A percentile compares a stretch with the other conserved stretches of the same genome.
Conservation (phyloP, 1,140 invertebrate genomes). For the Apis cerana region DNA sequence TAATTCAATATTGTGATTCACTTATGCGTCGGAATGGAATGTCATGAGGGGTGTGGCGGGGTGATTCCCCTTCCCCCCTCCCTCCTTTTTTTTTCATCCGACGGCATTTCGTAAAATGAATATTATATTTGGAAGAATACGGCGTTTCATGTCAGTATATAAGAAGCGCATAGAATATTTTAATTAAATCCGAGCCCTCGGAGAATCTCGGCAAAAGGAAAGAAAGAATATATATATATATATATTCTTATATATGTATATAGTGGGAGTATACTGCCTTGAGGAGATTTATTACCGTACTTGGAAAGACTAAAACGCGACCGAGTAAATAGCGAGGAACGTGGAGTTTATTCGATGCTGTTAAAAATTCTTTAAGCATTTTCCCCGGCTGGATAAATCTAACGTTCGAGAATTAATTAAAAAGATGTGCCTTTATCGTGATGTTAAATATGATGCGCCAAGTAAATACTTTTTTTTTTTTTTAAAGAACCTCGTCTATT, state of each 20-base stretch:
- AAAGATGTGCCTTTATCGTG: conserved; percentile 31
- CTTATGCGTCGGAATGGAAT: background rate
- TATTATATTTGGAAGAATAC: conserved; percentile 48
- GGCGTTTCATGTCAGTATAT: conserved; percentile 38
- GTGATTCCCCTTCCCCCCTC: background rate
- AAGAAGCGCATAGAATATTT: conserved; percentile 54
- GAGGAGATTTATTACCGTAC: conserved; percentile 52
- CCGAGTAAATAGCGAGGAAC: conserved; percentile 51
- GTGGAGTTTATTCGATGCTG: conserved; percentile 30
- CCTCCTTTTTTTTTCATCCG: background rate
- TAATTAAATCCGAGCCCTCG: conserved; percentile 58
- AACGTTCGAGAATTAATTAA: conserved; percentile 48
- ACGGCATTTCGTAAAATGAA: conserved; percentile 35
- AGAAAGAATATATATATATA: conserved; percentile 27
- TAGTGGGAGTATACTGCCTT: conserved; percentile 35
- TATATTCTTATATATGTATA: background rate
- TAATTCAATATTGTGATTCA: conserved; percentile 15
- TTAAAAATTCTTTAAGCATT: conserved; percentile 57
- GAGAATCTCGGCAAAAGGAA: conserved; percentile 46
- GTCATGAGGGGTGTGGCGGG: too few relatives aligned
- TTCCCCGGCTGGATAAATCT: background rate
- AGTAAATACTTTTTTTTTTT: background rate
- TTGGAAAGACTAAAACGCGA: conserved; percentile 38
- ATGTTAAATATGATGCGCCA: background rate
- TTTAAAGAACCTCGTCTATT: background rate